phyloP scores from a whole-genome alignment of 2,797 vertebrate genomes.

The Phalanger gymnotis region DNA sequence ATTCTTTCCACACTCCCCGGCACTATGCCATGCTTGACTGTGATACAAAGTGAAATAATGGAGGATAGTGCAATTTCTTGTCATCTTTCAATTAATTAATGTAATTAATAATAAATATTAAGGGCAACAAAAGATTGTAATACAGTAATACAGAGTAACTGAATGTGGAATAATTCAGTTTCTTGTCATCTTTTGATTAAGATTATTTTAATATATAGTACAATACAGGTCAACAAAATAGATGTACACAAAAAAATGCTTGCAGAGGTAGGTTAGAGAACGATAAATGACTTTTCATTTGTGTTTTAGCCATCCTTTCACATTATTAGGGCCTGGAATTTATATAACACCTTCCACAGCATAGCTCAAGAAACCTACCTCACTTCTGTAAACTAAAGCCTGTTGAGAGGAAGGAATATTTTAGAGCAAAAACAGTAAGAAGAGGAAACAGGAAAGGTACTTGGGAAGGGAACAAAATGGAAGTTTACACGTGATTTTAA shows the following conservation, averaged over 20 bases:
- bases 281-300: not conserved
- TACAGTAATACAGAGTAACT: not conserved
- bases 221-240: not conserved
- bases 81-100: not conserved
- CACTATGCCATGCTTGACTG: not conserved
- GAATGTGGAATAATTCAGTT: not conserved
- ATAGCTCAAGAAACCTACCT: not conserved
- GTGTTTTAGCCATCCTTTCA: not conserved
- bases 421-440: not conserved
- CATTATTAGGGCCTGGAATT: not conserved
- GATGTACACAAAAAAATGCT: conserved; percentile 3
- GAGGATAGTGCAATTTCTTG: not conserved
- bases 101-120: not conserved
- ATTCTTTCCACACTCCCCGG: not conserved
- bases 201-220: too few species aligned
- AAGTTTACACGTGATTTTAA: not conserved
- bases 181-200: not conserved
- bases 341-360: not conserved
- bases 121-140: not conserved
- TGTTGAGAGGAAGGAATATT: conserved; percentile 1
- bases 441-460: not conserved
- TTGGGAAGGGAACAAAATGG: not conserved
- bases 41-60: not conserved
- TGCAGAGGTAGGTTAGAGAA: not conserved
- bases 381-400: not conserved